A percentile compares a stretch with the other conserved stretches of the same genome.
Conservation (phyloP, 2,113 vertebrate species). For the Varanus salvator region DNA sequence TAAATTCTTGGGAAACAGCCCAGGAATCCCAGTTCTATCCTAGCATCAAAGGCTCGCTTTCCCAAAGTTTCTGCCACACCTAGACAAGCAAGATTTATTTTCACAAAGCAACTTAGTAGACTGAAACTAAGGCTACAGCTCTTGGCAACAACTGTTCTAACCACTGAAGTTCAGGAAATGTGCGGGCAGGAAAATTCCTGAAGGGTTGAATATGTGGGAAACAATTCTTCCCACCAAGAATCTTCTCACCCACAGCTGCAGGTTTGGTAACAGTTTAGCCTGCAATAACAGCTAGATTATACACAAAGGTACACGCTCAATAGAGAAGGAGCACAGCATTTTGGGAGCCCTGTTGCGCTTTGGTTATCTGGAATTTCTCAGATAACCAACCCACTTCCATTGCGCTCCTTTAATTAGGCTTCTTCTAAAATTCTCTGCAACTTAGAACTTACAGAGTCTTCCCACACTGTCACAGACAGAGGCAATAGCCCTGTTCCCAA, state of each 20-base stretch:
- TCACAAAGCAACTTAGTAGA: slow-evolving; percentile 11
- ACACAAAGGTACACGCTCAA: not conserved
- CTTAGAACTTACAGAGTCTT: not conserved
- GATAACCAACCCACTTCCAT: too few relatives aligned
- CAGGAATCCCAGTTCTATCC: not conserved
- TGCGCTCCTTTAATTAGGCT: not conserved
- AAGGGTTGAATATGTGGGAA: not conserved
- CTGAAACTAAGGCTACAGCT: not conserved
- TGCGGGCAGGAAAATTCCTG: not conserved
- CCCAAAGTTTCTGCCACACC: not conserved
- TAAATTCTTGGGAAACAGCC: not conserved
- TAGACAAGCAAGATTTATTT: slow-evolving; percentile 21
- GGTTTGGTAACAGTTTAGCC: not conserved
- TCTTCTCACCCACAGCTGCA: not conserved
- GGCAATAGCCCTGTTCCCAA: not conserved
- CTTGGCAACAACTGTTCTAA: not conserved
- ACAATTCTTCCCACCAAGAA: not conserved
- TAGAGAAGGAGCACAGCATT: not conserved
- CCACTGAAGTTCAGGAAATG: slow-evolving; percentile 2
- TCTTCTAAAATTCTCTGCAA: not conserved
- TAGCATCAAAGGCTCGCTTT: rapidly evolving
- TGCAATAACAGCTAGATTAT: not conserved
- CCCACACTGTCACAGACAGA: not conserved
- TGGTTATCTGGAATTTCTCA: not conserved
- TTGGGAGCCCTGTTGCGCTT: not conserved